These are phyloP conservation scores for Corythornis madagascariensis DNA, from an alignment of 2,113 vertebrate species.

Conservation along the genomic window DNA sequence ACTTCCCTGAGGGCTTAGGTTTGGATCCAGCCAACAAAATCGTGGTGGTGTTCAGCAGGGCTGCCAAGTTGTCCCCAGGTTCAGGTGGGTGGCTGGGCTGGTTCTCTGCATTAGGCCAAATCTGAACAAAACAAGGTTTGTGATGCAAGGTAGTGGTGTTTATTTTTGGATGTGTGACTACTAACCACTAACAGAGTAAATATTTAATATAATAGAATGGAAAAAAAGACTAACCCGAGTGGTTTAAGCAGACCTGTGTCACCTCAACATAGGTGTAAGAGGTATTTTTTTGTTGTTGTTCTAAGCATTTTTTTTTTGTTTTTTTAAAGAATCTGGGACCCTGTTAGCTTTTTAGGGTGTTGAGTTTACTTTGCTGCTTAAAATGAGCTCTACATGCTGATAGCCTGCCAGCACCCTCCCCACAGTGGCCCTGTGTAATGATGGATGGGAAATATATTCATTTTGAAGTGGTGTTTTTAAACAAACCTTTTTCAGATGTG, in stretches of 20 bases:
- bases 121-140: constrained; percentile 3
- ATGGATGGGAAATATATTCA: neutral
- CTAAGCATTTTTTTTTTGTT: neutral
- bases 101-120: neutral
- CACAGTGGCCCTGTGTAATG: neutral
- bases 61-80: neutral
- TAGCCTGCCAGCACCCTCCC: neutral
- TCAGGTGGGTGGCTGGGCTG: constrained; percentile 22
- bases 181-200: constrained; percentile 37
- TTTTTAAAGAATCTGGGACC: neutral
- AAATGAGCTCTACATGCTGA: neutral
- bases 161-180: constrained; percentile 41
- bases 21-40: neutral
- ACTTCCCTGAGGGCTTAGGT: neutral
- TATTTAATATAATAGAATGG: constrained; percentile 50
- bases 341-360: neutral
- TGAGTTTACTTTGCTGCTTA: neutral
- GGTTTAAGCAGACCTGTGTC: neutral
- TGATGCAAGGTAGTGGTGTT: constrained; percentile 27
- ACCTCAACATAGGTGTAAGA: neutral
- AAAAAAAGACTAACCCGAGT: neutral
- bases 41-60: fast-evolving
- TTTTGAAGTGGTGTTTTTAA: neutral
- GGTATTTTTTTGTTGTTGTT: neutral
- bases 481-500: neutral